Conservation (phyloP, 92 coral and sea anemone species). For the Micromussa lordhowensis region DNA sequence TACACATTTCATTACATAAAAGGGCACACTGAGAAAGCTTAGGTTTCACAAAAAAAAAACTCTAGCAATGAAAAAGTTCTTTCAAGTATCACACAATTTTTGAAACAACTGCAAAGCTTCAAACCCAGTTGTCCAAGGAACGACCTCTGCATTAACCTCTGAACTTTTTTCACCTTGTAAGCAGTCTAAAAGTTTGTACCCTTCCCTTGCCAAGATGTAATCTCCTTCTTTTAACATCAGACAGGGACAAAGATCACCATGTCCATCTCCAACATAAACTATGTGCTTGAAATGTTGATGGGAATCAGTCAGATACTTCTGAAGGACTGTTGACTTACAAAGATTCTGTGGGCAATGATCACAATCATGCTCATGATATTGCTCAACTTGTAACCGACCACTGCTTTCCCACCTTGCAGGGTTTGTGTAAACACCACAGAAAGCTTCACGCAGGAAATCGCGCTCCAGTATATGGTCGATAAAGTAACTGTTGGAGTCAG, state of each 20-base stretch:
- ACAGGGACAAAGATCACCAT: slow-evolving; percentile 91
- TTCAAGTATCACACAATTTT: slow-evolving; percentile 38
- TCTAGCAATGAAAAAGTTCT: not conserved
- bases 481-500: slow-evolving; percentile 94
- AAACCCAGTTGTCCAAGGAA: slow-evolving; percentile 89
- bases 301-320: slow-evolving; percentile 51
- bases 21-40: too few relatives aligned
- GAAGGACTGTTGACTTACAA: slow-evolving; percentile 84
- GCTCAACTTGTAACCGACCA: slow-evolving; percentile 72
- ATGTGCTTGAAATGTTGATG: slow-evolving; percentile 60
- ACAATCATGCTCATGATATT: slow-evolving; percentile 81
- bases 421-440: slow-evolving; percentile 78
- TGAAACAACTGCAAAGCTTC: slow-evolving; percentile 76
- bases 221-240: slow-evolving; percentile 61
- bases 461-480: slow-evolving; percentile 82
- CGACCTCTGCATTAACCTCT: slow-evolving; percentile 64
- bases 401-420: slow-evolving; percentile 86
- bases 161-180: slow-evolving; percentile 52
- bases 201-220: slow-evolving; percentile 81
- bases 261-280: slow-evolving; percentile 95
- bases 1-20: too few relatives aligned
- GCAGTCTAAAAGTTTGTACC: slow-evolving; percentile 67
- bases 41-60: too few relatives aligned
- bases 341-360: slow-evolving; percentile 79
- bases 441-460: slow-evolving; percentile 60